phyloP scores from a whole-genome alignment of 2,113 vertebrate species.

The Poecilia latipinna region DNA sequence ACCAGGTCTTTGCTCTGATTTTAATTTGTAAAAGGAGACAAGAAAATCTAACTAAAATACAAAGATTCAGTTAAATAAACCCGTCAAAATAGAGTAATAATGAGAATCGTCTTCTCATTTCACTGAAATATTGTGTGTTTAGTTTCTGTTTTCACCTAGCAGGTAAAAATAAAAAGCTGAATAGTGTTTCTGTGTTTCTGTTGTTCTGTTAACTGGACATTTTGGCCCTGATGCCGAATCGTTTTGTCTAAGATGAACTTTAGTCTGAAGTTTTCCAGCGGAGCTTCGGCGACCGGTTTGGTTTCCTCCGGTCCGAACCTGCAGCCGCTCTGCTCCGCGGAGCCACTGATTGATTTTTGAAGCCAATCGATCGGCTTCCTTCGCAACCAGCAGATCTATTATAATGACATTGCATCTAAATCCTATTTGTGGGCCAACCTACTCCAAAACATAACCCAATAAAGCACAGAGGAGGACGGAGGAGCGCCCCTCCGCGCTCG shows the following conservation, averaged over 20 bases:
- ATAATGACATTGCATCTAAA: constrained; percentile 76
- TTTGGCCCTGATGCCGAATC: no score
- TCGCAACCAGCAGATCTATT: constrained; percentile 66
- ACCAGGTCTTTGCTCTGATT: no score
- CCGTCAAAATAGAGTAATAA: no score
- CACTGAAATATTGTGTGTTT: no score
- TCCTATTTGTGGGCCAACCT: constrained; percentile 72
- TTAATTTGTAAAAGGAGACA: no score
- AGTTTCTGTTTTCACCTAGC: no score
- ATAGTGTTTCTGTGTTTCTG: no score
- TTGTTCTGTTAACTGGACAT: no score
- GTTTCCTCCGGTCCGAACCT: constrained; percentile 39
- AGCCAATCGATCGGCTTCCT: constrained; percentile 66
- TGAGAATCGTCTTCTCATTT: no score
- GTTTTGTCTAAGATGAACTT: neutral
- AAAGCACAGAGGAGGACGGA: constrained; percentile 60
- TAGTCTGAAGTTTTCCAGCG: constrained; percentile 16
- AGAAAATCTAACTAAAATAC: no score
- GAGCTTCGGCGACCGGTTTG: constrained; percentile 13
- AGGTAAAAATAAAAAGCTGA: no score
- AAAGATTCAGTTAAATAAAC: no score
- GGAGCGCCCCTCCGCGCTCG: constrained; percentile 22
- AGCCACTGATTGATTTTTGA: constrained; percentile 70
- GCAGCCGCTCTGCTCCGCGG: constrained; percentile 21
- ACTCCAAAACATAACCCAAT: constrained; percentile 75